These are phyloP conservation scores for Pipa parva DNA, from an alignment of 2,113 vertebrate genomes.

Conservation along the genomic window DNA sequence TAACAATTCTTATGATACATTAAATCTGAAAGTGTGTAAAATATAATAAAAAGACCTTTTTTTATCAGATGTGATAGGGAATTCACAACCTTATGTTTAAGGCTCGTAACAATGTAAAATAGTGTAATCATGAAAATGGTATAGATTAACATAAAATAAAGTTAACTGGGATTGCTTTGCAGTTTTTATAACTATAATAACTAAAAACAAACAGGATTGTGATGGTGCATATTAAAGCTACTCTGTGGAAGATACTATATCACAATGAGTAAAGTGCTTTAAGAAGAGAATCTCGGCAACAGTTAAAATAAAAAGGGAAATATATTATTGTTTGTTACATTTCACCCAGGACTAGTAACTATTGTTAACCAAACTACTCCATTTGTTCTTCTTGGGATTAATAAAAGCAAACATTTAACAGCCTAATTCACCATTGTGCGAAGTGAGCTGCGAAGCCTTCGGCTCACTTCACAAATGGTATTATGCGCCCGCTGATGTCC, in stretches of 20 bases:
- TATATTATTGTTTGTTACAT: too few species aligned
- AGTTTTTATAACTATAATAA: slow-evolving; percentile 28
- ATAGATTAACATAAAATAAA: slow-evolving; percentile 42
- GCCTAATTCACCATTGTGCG: too few species aligned
- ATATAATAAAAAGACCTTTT: slow-evolving; percentile 2
- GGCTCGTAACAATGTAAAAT: slow-evolving; percentile 33
- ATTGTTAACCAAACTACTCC: too few species aligned
- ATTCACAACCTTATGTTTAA: slow-evolving; percentile 10
- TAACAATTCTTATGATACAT: slow-evolving; percentile 35
- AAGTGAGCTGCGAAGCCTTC: too few species aligned
- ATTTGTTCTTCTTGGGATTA: too few species aligned
- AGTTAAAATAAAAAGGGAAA: too few species aligned
- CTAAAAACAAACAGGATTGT: slow-evolving; percentile 36
- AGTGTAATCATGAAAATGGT: slow-evolving; percentile 35
- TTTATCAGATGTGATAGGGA: slow-evolving; percentile 16
- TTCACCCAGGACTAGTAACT: too few species aligned
- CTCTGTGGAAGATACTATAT: background rate
- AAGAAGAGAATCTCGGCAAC: too few species aligned
- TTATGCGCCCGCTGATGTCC: too few species aligned
- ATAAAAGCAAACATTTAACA: too few species aligned
- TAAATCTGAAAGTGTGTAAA: slow-evolving; percentile 31
- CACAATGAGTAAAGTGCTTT: too few species aligned
- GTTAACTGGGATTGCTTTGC: slow-evolving; percentile 31
- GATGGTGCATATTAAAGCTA: slow-evolving; percentile 13
- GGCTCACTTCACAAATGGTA: too few species aligned